Conservation (phyloP, 2,888 invertebrate species). For the Steinernema scapterisci region DNA sequence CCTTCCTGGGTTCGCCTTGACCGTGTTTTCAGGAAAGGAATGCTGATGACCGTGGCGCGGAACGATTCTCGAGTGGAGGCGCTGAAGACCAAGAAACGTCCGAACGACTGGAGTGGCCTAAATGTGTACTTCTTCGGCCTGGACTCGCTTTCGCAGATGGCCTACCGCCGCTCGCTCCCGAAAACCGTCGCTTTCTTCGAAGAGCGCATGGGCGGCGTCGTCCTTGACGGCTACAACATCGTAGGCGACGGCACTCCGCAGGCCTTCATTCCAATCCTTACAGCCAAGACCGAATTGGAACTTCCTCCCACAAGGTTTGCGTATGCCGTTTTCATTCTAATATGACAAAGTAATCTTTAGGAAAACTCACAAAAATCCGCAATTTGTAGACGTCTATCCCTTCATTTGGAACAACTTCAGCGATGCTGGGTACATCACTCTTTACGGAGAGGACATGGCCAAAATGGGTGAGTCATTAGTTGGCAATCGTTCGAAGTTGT, state of each 20-base stretch:
- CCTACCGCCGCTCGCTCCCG: conserved; percentile 80
- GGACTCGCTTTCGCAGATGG: conserved; percentile 84
- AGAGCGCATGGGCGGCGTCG: conserved; percentile 53
- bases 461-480: conserved; percentile 55
- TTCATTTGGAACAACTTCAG: conserved; percentile 69
- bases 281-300: conserved; percentile 69
- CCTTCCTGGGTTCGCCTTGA: neutral
- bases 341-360: conserved; percentile 41
- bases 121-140: conserved; percentile 74
- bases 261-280: conserved; percentile 69
- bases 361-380: conserved; percentile 65
- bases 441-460: conserved; percentile 85
- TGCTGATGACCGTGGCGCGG: conserved; percentile 19
- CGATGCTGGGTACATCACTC: conserved; percentile 73
- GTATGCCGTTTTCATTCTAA: neutral
- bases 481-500: no score
- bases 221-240: conserved; percentile 69
- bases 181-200: conserved; percentile 76
- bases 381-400: conserved; percentile 69
- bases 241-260: conserved; percentile 70
- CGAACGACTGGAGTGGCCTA: conserved; percentile 38
- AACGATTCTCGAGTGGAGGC: neutral
- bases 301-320: conserved; percentile 66
- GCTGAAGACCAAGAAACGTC: conserved; percentile 41
- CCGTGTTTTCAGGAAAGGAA: neutral